phyloP scores from a whole-genome alignment of 2,797 vertebrate species.

The Pantherophis vulpinus region DNA sequence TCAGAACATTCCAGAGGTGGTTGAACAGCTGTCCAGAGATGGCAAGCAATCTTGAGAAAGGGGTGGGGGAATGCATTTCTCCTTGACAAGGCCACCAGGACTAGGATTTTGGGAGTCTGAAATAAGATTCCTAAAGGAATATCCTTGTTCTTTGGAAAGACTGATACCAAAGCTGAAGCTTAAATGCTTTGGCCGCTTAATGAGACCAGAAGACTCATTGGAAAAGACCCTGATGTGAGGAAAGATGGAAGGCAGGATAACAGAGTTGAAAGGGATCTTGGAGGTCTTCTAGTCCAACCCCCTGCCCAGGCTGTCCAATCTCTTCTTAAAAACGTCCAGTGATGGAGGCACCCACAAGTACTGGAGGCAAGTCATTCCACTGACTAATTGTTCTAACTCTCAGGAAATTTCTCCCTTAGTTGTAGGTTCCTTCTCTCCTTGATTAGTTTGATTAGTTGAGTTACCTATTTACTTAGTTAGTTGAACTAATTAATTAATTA shows the following conservation, averaged over 20 bases:
- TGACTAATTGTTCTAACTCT: neutral
- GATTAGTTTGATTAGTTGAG: neutral
- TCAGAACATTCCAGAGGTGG: neutral
- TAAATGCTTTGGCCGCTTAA: neutral
- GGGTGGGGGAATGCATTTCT: rapidly evolving
- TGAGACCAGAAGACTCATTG: neutral
- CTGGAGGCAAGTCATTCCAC: neutral
- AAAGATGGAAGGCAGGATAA: neutral
- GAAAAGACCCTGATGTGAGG: neutral
- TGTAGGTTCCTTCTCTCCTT: neutral
- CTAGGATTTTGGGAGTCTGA: neutral
- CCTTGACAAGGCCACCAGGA: neutral
- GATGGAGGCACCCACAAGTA: neutral
- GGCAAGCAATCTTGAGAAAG: conserved; percentile 31
- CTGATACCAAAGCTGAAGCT: neutral
- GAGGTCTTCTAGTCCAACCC: neutral
- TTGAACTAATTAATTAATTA: neutral
- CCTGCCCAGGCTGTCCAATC: neutral
- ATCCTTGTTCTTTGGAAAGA: neutral
- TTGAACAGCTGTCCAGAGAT: neutral
- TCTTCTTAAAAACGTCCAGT: neutral
- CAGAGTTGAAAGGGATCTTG: neutral
- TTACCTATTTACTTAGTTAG: neutral
- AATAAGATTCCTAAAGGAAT: neutral
- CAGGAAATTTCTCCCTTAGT: neutral